phyloP scores from a whole-genome alignment of 2,113 vertebrate genomes.

The Platysternon megacephalum region DNA sequence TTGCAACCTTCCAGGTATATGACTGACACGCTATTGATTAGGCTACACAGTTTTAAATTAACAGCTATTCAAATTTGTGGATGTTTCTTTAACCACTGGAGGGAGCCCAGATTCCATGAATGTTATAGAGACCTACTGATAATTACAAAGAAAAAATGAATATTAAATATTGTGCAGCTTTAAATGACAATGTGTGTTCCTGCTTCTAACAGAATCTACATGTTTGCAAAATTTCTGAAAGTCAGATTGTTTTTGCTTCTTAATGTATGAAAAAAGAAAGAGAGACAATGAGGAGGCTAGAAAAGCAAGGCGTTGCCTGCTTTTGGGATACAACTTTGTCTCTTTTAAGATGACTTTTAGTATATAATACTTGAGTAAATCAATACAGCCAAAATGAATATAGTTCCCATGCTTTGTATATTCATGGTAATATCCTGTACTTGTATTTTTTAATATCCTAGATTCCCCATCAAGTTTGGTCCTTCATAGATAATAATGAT shows the following conservation, averaged over 20 bases:
- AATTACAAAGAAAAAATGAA: neutral
- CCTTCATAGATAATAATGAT: neutral
- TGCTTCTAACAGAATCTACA: neutral
- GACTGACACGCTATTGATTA: neutral
- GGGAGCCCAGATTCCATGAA: slow-evolving; percentile 79
- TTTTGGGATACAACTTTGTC: neutral
- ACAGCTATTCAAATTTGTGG: slow-evolving; percentile 20
- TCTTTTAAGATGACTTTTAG: neutral
- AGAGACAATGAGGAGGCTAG: neutral
- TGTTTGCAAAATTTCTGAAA: neutral
- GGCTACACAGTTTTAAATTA: neutral
- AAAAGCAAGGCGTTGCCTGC: neutral
- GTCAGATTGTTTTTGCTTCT: neutral
- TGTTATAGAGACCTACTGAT: neutral
- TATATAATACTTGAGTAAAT: neutral
- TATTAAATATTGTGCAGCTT: neutral
- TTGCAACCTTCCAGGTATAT: neutral
- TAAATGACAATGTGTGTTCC: neutral
- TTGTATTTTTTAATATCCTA: neutral
- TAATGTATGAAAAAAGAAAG: neutral
- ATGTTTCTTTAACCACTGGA: slow-evolving; percentile 78
- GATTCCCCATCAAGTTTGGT: neutral
- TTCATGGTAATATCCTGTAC: neutral
- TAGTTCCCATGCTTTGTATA: neutral
- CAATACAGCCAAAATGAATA: neutral